phyloP scores from a whole-genome alignment of 2,888 invertebrate genomes.

The Brenthis daphne region DNA sequence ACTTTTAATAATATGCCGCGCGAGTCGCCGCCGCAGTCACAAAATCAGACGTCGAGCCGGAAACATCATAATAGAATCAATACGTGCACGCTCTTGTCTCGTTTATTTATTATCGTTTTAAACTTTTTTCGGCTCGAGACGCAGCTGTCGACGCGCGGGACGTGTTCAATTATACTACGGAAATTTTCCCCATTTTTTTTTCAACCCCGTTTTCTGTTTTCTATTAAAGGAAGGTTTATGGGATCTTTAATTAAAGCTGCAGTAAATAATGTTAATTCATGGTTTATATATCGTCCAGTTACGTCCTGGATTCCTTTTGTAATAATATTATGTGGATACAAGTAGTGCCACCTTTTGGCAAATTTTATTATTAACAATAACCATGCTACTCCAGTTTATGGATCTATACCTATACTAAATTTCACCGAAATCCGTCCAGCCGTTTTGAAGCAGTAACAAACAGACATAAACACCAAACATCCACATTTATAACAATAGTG shows the following conservation, averaged over 20 bases:
- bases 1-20: slow-evolving; percentile 1
- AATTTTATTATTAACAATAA: no score
- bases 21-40: not conserved
- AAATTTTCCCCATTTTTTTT: slow-evolving; percentile 6
- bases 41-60: slow-evolving; percentile 20
- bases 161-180: slow-evolving; percentile 18
- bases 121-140: slow-evolving; percentile 25
- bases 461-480: no score
- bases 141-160: slow-evolving; percentile 25
- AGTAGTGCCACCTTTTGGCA: no score
- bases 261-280: no score
- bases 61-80: slow-evolving; percentile 33
- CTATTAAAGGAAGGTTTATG: not conserved
- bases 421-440: no score
- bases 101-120: slow-evolving; percentile 32
- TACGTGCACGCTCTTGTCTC: slow-evolving; percentile 24
- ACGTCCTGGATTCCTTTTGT: no score
- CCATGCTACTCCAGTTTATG: no score
- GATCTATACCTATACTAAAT: no score
- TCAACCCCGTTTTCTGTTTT: not conserved
- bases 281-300: no score
- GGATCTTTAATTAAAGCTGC: slow-evolving; percentile 3
- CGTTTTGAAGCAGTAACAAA: no score
- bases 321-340: no score
- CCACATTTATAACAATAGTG: no score